Conservation (phyloP, 2,888 invertebrate species). For the Xylophagus ater region DNA sequence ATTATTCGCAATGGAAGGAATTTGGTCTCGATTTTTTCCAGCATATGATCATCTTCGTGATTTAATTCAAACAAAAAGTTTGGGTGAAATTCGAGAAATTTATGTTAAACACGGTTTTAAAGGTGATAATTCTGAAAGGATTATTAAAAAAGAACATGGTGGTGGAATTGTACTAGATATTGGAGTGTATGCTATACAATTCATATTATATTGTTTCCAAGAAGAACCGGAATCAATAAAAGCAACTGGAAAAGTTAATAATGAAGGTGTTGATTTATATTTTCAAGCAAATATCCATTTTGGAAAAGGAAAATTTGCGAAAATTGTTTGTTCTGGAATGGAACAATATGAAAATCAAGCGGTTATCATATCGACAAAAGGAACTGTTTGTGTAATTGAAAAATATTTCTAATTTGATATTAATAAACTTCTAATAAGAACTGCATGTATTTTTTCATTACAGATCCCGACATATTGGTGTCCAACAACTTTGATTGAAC, state of each 20-base stretch:
- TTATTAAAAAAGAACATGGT: constrained; percentile 53
- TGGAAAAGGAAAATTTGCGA: constrained; percentile 20
- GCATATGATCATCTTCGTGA: constrained; percentile 53
- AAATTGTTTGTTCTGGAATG: constrained; percentile 24
- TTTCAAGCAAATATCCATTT: constrained; percentile 24
- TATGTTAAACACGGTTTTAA: constrained; percentile 55
- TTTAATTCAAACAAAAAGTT: constrained; percentile 46
- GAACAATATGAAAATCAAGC: constrained; percentile 23
- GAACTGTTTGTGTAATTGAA: constrained; percentile 23
- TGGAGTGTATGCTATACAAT: constrained; percentile 62
- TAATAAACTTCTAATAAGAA: no score
- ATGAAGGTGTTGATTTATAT: constrained; percentile 53
- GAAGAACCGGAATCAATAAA: constrained; percentile 54
- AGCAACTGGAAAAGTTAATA: constrained; percentile 54
- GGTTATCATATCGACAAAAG: constrained; percentile 23
- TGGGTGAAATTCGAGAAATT: constrained; percentile 57
- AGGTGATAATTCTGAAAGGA: constrained; percentile 42
- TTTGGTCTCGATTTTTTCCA: constrained; percentile 75
- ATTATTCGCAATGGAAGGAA: constrained; percentile 68
- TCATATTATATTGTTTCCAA: constrained; percentile 53
- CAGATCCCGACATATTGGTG: constrained; percentile 53
- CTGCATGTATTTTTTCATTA: constrained; percentile 20
- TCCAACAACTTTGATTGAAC: constrained; percentile 49
- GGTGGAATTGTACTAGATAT: constrained; percentile 64
- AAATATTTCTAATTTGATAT: neutral